Evolutionary conservation across 2,797 vertebrate genomes (phyloP).

Genomic region (Chaetophractus vellerosus): DNA sequence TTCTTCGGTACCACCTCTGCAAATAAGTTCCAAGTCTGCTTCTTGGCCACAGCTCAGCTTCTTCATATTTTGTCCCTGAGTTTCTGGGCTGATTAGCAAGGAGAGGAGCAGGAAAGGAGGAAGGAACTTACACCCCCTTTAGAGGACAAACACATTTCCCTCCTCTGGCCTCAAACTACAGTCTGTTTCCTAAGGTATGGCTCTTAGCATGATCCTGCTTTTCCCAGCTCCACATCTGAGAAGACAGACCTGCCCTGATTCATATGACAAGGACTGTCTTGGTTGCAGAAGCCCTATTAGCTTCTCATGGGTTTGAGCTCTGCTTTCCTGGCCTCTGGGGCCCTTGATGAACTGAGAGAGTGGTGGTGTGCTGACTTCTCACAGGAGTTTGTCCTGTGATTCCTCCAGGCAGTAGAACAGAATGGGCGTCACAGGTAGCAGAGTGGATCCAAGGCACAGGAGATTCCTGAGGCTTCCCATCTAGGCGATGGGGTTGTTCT

Average conservation of each 20-base stretch:
- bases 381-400: not conserved
- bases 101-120: not conserved
- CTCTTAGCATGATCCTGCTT: not conserved
- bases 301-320: not conserved
- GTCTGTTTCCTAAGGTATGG: too few species aligned
- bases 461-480: not conserved
- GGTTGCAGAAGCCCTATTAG: not conserved
- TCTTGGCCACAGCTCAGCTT: not conserved
- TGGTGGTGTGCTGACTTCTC: not conserved
- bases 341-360: not conserved
- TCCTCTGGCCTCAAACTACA: not conserved
- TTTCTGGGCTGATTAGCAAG: not conserved
- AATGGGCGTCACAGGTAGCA: not conserved
- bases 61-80: not conserved
- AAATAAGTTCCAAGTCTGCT: not conserved
- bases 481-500: not conserved
- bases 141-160: accelerated
- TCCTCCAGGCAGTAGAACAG: not conserved
- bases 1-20: not conserved
- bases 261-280: not conserved
- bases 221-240: not conserved
- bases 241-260: not conserved
- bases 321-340: not conserved
- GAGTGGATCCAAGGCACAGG: not conserved
- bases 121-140: not conserved